Conservation (phyloP, 2,113 vertebrate species). For the Motacilla tschutschensis region DNA sequence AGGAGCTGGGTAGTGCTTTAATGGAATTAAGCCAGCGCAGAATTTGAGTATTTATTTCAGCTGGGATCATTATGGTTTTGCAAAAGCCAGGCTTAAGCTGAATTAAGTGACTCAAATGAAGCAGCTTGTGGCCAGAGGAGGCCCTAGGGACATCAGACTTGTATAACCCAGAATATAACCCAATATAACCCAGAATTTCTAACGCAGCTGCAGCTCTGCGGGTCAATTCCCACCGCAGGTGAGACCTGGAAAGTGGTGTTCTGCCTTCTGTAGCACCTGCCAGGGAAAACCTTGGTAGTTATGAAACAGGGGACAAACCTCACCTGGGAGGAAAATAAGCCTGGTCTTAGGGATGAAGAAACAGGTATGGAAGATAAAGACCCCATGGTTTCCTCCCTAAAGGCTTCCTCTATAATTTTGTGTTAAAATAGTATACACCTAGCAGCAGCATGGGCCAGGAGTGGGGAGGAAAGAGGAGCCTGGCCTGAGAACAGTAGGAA, state of each 20-base stretch:
- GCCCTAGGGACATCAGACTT: slow-evolving; percentile 2
- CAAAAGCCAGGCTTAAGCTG: slow-evolving; percentile 36
- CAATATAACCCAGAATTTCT: not conserved
- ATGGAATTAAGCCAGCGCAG: not conserved
- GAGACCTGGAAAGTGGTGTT: not conserved
- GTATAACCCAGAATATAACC: not conserved
- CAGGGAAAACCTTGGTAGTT: not conserved
- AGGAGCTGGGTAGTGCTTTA: not conserved
- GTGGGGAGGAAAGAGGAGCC: not conserved
- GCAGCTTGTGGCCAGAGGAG: slow-evolving; percentile 5
- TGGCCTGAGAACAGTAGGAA: not conserved
- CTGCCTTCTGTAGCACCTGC: not conserved
- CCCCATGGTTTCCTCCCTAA: not conserved
- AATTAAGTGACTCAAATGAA: slow-evolving; percentile 36
- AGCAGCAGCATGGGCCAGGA: not conserved
- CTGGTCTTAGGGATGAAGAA: not conserved
- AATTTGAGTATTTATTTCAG: slow-evolving; percentile 11
- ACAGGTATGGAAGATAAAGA: not conserved
- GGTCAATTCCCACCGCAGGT: not conserved
- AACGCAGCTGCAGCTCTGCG: not conserved
- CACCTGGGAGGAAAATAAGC: not conserved
- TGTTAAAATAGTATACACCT: not conserved
- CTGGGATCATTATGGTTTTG: not conserved
- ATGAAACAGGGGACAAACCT: not conserved
- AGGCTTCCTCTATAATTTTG: not conserved